These are phyloP conservation scores for Odontocerum albicorne DNA, from an alignment of 2,888 invertebrate species.

Conservation along the genomic window DNA sequence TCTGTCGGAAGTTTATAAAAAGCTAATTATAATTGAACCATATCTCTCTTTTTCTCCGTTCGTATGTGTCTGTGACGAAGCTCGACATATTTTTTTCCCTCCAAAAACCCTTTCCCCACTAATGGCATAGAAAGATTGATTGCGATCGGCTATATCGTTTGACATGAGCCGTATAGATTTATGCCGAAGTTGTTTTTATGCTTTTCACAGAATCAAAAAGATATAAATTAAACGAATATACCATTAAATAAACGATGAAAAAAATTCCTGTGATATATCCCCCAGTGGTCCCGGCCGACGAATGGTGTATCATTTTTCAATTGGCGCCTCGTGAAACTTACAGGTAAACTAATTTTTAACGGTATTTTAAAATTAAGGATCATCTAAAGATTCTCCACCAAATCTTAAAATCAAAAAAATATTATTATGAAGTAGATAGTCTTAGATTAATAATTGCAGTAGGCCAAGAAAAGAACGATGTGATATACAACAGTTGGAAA, in stretches of 20 bases:
- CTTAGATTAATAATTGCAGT: no score
- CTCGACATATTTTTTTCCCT: slow-evolving; percentile 20
- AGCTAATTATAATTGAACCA: slow-evolving; percentile 30
- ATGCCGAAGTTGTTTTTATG: slow-evolving; percentile 36
- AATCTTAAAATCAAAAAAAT: no score
- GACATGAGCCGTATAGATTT: slow-evolving; percentile 35
- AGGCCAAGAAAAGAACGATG: no score
- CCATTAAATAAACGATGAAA: slow-evolving; percentile 36
- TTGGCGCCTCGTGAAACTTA: slow-evolving; percentile 14
- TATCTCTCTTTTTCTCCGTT: slow-evolving; percentile 15
- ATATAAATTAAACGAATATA: slow-evolving; percentile 36
- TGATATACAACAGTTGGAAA: no score
- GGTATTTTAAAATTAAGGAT: neutral
- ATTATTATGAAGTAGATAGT: no score
- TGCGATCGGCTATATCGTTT: slow-evolving; percentile 27
- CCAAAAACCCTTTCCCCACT: slow-evolving; percentile 22
- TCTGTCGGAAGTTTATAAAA: slow-evolving; percentile 28
- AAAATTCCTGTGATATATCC: slow-evolving; percentile 28
- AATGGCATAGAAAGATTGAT: slow-evolving; percentile 31
- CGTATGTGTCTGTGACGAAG: slow-evolving; percentile 17
- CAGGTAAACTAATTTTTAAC: neutral
- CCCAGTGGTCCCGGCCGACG: slow-evolving; percentile 18
- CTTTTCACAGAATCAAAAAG: slow-evolving; percentile 34
- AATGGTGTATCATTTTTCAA: slow-evolving; percentile 29
- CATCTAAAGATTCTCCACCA: no score